Evolutionary conservation across 2,797 vertebrate genomes (phyloP).

Genomic region (Megalops cyprinoides): DNA sequence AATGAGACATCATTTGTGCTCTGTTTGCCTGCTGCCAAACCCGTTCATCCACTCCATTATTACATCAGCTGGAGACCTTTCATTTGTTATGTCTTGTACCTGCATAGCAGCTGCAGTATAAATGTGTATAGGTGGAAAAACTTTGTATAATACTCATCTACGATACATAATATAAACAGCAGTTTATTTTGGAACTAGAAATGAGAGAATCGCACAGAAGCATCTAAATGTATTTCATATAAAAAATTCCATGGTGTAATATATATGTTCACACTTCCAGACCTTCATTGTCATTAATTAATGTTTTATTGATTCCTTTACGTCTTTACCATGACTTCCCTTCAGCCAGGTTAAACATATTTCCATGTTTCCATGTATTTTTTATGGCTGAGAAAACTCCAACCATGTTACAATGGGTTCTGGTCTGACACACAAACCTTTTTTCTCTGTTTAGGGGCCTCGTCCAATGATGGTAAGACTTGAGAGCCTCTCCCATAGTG

Average conservation of each 20-base stretch:
- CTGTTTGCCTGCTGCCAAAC: too few species aligned
- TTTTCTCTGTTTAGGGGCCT: slow-evolving; percentile 78
- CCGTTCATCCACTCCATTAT: too few species aligned
- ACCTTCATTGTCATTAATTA: too few species aligned
- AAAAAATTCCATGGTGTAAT: too few species aligned
- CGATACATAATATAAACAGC: neutral
- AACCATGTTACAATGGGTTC: neutral
- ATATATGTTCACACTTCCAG: too few species aligned
- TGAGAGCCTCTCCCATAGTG: slow-evolving; percentile 33
- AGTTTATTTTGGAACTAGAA: too few species aligned
- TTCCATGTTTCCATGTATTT: neutral
- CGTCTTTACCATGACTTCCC: neutral
- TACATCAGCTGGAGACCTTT: neutral
- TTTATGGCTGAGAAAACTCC: too few species aligned
- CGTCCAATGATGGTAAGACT: slow-evolving; percentile 88
- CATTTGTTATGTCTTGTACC: neutral
- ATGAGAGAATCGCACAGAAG: too few species aligned
- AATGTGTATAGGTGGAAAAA: neutral
- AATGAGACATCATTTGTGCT: too few species aligned
- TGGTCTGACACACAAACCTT: slow-evolving; percentile 61
- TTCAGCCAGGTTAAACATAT: neutral
- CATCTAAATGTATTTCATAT: too few species aligned
- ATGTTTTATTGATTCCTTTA: neutral
- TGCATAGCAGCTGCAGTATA: neutral
- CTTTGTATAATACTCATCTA: neutral